These are phyloP conservation scores for Circaetus cinerascens DNA, from an alignment of 2,113 vertebrate species.

Conservation along the genomic window DNA sequence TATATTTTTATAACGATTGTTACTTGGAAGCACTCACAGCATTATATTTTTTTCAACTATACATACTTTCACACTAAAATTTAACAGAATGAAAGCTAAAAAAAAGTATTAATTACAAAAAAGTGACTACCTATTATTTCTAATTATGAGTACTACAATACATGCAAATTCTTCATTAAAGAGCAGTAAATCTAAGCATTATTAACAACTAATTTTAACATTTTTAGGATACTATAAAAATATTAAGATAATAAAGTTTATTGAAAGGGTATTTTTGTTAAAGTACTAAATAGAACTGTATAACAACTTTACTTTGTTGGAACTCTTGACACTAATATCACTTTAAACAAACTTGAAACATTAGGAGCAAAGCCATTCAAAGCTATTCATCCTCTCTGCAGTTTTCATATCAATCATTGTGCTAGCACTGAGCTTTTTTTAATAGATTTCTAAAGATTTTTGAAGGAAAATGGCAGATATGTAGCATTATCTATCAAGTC, in stretches of 20 bases:
- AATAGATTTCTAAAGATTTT: constrained; percentile 70
- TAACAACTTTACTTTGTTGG: not conserved
- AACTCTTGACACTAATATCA: not conserved
- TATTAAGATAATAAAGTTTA: not conserved
- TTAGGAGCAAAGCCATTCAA: not conserved
- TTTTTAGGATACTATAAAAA: not conserved
- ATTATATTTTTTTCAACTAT: not conserved
- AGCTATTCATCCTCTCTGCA: constrained; percentile 35
- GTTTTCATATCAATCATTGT: constrained; percentile 60
- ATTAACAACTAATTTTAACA: not conserved
- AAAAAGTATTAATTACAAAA: not conserved
- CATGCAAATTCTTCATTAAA: not conserved
- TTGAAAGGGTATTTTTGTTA: not conserved
- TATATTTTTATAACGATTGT: not conserved
- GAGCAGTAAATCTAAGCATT: not conserved
- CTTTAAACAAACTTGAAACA: constrained; percentile 49
- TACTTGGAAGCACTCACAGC: not conserved
- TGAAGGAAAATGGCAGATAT: constrained; percentile 67
- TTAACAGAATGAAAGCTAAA: not conserved
- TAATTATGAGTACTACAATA: not conserved
- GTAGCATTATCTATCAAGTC: constrained; percentile 63
- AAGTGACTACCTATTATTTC: not conserved
- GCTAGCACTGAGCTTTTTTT: constrained; percentile 43
- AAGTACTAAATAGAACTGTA: not conserved
- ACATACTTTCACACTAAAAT: not conserved